Evolutionary conservation across 2,113 vertebrate genomes (phyloP), one percentile per base, ranked within the genome.

Genomic region (Prolemur simus): DNA sequence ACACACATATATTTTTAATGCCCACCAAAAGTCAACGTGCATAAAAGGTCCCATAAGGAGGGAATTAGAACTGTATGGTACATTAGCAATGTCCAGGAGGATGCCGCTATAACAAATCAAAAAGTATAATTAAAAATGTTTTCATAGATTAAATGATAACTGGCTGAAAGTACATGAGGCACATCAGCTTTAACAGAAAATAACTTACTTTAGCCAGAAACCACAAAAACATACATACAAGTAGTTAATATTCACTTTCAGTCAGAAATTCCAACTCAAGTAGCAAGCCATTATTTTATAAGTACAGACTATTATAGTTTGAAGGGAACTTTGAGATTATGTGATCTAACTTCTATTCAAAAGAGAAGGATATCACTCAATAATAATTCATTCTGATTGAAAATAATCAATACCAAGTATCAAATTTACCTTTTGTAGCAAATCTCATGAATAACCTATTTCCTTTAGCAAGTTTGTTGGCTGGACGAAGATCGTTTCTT

Each of bases 381-480:
- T 32, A 88, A 95, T 78, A 83, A 47, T 63, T 73, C 77, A 95
- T 89, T 91, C 64, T 87, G 27, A 92, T 45, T 27, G 81, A 96
- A 94, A 93, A 56, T 86, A 85, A 89, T 60, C 14, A 96, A 58
- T 60, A 80, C 39, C 54, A 87, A 81, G 52, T n/a, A 69, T 52
- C 52, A 89, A 49, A 95, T 95, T 98, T 97, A 99, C 99, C 99
- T 96, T 99, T 99, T 1, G 99, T 99, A 95, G 99, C 99, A 98
- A 99, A 99, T 87, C 99, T 99, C 98, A 99, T 99, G 94, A 99
- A 98, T 1, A 99, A 98, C 68, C 99, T 99, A 98, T 99, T 99
- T 98, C 99, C 99, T 98, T 99, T 99, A 96, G 99, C 99, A 74
- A 99, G 98, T 97, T 99, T 99, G 98, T 98, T 98, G 56, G 99